Base-by-base conservation (phyloP, 2,113 vertebrate genomes). In the Struthidea cinerea region DNA sequence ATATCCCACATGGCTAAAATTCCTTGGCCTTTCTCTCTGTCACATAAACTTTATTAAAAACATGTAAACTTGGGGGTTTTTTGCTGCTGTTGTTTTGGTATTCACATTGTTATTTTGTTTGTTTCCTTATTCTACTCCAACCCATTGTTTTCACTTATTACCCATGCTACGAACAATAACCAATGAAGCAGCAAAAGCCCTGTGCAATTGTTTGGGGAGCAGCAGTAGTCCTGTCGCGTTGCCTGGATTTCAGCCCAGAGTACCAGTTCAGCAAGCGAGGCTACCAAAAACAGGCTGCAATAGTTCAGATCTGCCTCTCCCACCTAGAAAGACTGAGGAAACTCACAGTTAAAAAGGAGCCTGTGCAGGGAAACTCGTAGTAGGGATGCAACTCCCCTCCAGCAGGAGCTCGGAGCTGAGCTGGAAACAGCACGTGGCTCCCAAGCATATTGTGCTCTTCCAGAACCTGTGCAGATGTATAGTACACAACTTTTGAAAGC, bases 131-230 rank as follows among this genome's bases (percentile, higher is more conserved):
- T 96, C 87, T 78, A 46, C 85, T 95, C 90, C 89, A 94, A 41
- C 42, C 74, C 85, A 97, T 97, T 97, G 96, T 97, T 96, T 97
- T 96, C 96, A 97, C 89, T 97, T 96, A 94, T 95, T 96, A 90
- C 87, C 85, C 96, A 92, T 26, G 76, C 95, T 89, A 92, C 2
- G 2, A 97, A 96, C 96, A 97, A 96, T 93, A 96, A 95, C 91
- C 46, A 8, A 75, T 46, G 94, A 96, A 96, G 92, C 89, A 95
- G 90, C 88, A 97, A 93, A 95, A 91, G 74, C 80, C 42, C 87
- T 14, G 82, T 69, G 87, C 96, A 96, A 96, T 96, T 97, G 95
- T 97, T 87, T 85, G 89, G 87, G 93, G 84, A 97, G 84, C 88
- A 87, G 92, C 93, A 95, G 95, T 84, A 96, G 91, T 81, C 91